These are phyloP conservation scores for Channa argus DNA, from an alignment of 2,113 vertebrate species.

Conservation along the genomic window DNA sequence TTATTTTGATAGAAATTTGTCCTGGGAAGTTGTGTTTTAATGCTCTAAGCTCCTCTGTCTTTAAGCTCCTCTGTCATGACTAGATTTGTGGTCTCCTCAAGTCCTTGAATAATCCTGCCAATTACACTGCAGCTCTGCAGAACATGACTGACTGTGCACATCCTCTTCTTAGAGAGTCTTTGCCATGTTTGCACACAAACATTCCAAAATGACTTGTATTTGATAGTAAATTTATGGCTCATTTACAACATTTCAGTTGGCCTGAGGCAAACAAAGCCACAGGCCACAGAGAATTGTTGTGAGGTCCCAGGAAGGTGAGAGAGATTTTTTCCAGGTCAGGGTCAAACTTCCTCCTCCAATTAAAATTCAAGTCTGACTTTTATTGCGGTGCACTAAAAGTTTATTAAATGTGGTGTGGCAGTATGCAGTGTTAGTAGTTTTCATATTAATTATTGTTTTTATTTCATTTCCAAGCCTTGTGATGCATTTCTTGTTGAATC, in stretches of 20 bases:
- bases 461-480: background rate
- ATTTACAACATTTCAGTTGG: slow-evolving; percentile 15
- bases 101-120: background rate
- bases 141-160: background rate
- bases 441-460: no score
- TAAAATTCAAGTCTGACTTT: slow-evolving; percentile 41
- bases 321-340: slow-evolving; percentile 48
- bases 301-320: slow-evolving; percentile 43
- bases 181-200: background rate
- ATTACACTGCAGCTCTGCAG: background rate
- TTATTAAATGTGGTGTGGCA: background rate
- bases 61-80: no score
- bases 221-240: background rate
- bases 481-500: background rate
- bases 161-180: background rate
- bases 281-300: slow-evolving; percentile 29
- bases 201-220: slow-evolving; percentile 4
- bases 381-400: background rate
- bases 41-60: no score
- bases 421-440: no score
- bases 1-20: no score
- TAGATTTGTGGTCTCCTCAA: no score
- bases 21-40: no score
- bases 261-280: slow-evolving; percentile 7
- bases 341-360: slow-evolving; percentile 41